These are phyloP conservation scores for Stigmatopora nigra DNA, from an alignment of 2,113 vertebrate species.

Conservation along the genomic window DNA sequence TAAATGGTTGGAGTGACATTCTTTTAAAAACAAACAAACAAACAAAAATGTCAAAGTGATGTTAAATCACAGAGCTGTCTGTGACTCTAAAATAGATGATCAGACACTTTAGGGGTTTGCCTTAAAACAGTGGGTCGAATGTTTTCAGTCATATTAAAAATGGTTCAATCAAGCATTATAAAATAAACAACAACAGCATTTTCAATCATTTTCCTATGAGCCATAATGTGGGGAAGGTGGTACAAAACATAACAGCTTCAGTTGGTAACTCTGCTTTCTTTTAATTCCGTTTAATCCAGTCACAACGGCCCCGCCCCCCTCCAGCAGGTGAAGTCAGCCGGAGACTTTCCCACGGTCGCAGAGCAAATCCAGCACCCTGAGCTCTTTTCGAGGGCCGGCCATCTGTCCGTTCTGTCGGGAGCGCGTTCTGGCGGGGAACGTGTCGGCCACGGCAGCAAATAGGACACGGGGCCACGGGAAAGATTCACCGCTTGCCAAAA, in stretches of 20 bases:
- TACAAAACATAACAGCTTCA: constrained; percentile 24
- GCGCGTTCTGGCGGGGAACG: constrained; percentile 61
- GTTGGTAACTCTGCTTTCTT: constrained; percentile 58
- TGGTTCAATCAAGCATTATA: constrained; percentile 27
- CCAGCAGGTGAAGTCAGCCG: constrained; percentile 71
- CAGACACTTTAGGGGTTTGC: constrained; percentile 38
- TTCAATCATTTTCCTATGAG: constrained; percentile 22
- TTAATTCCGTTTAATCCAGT: constrained; percentile 65
- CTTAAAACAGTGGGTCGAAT: constrained; percentile 45
- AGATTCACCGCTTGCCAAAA: constrained; percentile 26
- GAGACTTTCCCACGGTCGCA: constrained; percentile 74
- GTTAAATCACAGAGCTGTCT: constrained; percentile 44
- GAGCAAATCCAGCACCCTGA: constrained; percentile 67
- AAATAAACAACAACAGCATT: constrained; percentile 33
- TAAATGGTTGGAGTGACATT: constrained; percentile 1
- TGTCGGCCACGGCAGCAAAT: constrained; percentile 70
- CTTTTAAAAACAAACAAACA: constrained; percentile 37
- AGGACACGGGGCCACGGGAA: constrained; percentile 65
- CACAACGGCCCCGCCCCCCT: constrained; percentile 46
- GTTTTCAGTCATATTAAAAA: constrained; percentile 39
- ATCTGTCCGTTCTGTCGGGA: constrained; percentile 73
- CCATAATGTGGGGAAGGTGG: constrained; percentile 6
- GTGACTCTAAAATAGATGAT: constrained; percentile 32
- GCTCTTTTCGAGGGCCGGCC: constrained; percentile 68
- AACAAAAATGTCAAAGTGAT: constrained; percentile 19